Evolutionary conservation across 1,140 invertebrate species (phyloP), one percentile per base, ranked within the genome.

Genomic region (Drosophila funebris): DNA sequence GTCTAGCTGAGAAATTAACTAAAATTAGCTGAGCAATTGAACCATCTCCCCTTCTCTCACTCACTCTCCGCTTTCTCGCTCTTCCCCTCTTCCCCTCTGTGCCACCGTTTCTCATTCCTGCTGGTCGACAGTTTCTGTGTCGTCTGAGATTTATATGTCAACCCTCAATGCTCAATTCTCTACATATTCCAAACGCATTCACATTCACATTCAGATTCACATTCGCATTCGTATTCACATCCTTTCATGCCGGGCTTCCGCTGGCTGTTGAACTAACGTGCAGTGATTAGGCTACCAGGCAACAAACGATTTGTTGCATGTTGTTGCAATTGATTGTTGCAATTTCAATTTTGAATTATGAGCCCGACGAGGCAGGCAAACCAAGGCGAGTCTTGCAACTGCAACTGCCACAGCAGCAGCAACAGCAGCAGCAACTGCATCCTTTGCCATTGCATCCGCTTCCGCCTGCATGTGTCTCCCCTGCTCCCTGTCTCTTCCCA

Each of bases 261-360:
- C 22, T 64, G 58, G 50, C 61, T 52, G 67, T 52, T 58, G 36
- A 73, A 54, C 64, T 44, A 73, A 87, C 77, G 82, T 81, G 70
- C 79, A 88, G 83, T 88, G 83, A 88, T 88, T 88, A 88, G 83
- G 68, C 70, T 64, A 46, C 46, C 50, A 67, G 78, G 76, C 75
- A 76, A 76, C 77, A 74, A 85, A 75, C 82, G 83, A 85, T 85
- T 87, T 88, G 83, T 88, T 88, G 83, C 84, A 88, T 88, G 83
- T 88, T 85, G 78, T 78, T 90, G 88, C 88, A 90, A 90, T 90
- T 90, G 88, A 90, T 90, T 90, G 88, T 90, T 90, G 88, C 88
- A 90, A 90, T 90, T 88, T 90, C 88, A 90, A 90, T 90, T 90
- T 90, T 90, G 88, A 90, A 90, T 90, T 90, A 90, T 90, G 78